Conservation (phyloP, 2,888 invertebrate species). For the Rhogogaster chlorosoma region DNA sequence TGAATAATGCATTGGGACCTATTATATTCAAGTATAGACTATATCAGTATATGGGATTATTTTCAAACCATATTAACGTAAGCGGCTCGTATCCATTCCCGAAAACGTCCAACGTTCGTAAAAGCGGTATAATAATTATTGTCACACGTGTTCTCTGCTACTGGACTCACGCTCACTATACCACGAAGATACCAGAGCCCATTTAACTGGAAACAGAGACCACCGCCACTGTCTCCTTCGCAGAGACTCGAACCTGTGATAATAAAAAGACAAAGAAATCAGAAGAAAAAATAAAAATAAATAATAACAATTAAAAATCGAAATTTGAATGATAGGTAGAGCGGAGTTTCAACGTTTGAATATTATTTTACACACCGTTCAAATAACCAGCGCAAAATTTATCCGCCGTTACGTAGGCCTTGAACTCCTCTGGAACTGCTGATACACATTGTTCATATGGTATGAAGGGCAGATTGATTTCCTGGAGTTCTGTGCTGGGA, state of each 20-base stretch:
- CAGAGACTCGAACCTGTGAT: constrained; percentile 63
- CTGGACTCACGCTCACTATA: constrained; percentile 64
- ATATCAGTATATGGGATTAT: background rate
- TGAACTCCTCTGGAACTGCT: constrained; percentile 62
- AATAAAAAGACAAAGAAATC: background rate
- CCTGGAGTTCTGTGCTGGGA: constrained; percentile 61
- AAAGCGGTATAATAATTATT: constrained; percentile 63
- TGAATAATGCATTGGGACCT: background rate
- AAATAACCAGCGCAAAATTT: constrained; percentile 67
- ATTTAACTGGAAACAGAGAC: constrained; percentile 60
- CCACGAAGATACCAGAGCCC: constrained; percentile 65
- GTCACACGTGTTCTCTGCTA: constrained; percentile 58
- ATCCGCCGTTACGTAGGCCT: constrained; percentile 64
- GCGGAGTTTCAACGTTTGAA: background rate
- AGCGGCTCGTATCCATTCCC: constrained; percentile 61
- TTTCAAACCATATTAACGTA: constrained; percentile 52
- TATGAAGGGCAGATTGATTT: constrained; percentile 63
- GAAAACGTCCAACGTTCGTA: constrained; percentile 61
- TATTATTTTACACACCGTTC: constrained; percentile 58
- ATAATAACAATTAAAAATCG: too few relatives aligned
- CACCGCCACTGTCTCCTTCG: constrained; percentile 66
- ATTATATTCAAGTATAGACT: background rate
- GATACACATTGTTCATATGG: constrained; percentile 62
- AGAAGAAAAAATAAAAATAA: background rate
- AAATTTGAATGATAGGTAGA: background rate